These are phyloP conservation scores for Typhlichthys subterraneus DNA, from an alignment of 2,797 vertebrate genomes.

Conservation along the genomic window DNA sequence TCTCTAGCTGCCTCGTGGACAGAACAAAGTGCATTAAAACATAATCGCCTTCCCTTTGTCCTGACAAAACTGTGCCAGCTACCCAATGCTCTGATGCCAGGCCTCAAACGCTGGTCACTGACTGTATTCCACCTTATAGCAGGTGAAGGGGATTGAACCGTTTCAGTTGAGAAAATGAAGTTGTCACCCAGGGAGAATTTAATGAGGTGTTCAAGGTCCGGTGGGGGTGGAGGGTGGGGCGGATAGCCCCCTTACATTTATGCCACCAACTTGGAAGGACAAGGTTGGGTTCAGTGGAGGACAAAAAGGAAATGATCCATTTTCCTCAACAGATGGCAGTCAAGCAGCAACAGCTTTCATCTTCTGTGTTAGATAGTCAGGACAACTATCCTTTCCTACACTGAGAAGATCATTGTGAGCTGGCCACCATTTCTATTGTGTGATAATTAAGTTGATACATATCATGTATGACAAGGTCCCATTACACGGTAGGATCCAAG, in stretches of 20 bases:
- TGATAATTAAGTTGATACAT: constrained; percentile 67
- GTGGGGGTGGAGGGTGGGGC: constrained; percentile 11
- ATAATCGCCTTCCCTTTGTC: constrained; percentile 8
- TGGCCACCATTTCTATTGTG: constrained; percentile 20
- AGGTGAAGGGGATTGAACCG: constrained; percentile 28
- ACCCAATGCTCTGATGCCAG: not conserved
- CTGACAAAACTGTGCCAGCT: constrained; percentile 6
- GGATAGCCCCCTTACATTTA: constrained; percentile 10
- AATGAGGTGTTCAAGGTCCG: constrained; percentile 40
- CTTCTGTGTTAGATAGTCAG: constrained; percentile 15
- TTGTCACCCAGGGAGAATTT: constrained; percentile 30
- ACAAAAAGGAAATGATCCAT: constrained; percentile 1
- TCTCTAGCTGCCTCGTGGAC: constrained; percentile 19
- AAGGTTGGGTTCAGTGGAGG: constrained; percentile 1
- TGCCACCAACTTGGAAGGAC: constrained; percentile 21
- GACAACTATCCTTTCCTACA: constrained; percentile 20
- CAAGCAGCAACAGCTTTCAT: constrained; percentile 20
- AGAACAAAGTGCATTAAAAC: constrained; percentile 13
- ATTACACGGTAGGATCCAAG: constrained; percentile 52
- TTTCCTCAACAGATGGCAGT: not conserved
- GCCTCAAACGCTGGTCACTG: not conserved
- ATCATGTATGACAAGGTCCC: constrained; percentile 56
- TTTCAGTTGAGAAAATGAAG: constrained; percentile 40
- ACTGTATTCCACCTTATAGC: constrained; percentile 21
- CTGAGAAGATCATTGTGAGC: constrained; percentile 34